Evolutionary conservation across 2,888 invertebrate genomes (phyloP), one percentile per base, ranked within the genome.

Genomic region (Chelonus formosanus): DNA sequence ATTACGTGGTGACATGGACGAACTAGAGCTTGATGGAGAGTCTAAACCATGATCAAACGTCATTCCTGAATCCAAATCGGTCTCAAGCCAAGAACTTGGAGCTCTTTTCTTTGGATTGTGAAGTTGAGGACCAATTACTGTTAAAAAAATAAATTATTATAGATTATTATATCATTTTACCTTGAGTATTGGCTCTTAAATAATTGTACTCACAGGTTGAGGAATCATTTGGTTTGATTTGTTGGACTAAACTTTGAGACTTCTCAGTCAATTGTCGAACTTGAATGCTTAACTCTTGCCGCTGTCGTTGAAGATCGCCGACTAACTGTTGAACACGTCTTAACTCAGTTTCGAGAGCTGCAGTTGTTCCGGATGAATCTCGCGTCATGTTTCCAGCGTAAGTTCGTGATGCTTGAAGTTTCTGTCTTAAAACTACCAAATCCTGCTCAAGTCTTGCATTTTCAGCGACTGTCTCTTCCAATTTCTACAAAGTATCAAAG

Each of bases 391-490:
- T 78, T n/a, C 80, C 81, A 5, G 78, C 74, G 65, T 80, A 88
- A 64, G 89, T 87, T 43, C 91, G 88, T 3, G 91, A 89, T 4
- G 90, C 89, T 75, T 93, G 94, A 60, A 95, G 84, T 80, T 94
- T 96, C 75, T 95, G 94, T 5, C 95, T 88, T 65, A 96, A 84
- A 34, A 95, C 89, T 59, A 95, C 89, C 72, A 96, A 85, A 80
- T 96, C 96, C 70, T 96, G 92, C 84, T 96, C 96, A 69, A 96
- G 84, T 2, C 93, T 89, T 5, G 94, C 94, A 81, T 95, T 96
- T 75, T 96, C 95, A 2, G 94, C 93, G 20, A 95, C 94, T 0
- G 95, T 95, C 84, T 95, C 95, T 85, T 96, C 96, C 73, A 96
- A 85, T 89, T 94, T 94, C 91, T 93, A 80, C 7, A 50, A 61